phyloP scores from a whole-genome alignment of 2,888 invertebrate species.

The Calameuta filiformis region DNA sequence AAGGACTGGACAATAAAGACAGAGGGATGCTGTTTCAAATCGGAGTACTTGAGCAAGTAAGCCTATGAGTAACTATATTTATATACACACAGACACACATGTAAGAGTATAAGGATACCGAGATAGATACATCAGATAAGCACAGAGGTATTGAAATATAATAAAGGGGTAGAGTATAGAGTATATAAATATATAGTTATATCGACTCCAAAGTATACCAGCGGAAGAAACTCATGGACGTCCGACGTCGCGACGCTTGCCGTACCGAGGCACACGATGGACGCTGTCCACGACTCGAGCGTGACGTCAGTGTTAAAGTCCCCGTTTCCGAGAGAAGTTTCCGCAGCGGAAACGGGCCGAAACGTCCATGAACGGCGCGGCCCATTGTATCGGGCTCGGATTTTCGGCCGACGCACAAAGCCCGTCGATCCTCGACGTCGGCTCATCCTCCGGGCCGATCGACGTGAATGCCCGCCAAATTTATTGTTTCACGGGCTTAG shows the following conservation, averaged over 20 bases:
- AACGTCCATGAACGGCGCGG: slow-evolving; percentile 45
- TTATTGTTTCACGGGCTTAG: slow-evolving; percentile 63
- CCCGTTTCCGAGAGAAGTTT: slow-evolving; percentile 56
- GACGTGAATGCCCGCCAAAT: slow-evolving; percentile 59
- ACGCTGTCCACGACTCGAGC: slow-evolving; percentile 7
- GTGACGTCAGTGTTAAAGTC: slow-evolving; percentile 54
- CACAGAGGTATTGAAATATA: neutral
- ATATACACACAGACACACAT: too few relatives aligned
- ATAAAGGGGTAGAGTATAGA: neutral
- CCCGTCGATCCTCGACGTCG: slow-evolving; percentile 56
- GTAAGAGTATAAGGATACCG: too few relatives aligned
- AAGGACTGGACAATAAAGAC: neutral
- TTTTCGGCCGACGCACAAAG: slow-evolving; percentile 48
- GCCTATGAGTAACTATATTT: too few relatives aligned
- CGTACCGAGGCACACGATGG: neutral
- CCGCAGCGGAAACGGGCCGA: slow-evolving; percentile 55
- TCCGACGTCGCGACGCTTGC: neutral
- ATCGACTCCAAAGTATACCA: neutral
- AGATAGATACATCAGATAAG: neutral
- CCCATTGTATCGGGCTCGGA: slow-evolving; percentile 52
- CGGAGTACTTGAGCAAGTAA: too few relatives aligned
- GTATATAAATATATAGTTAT: neutral
- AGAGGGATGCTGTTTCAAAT: neutral
- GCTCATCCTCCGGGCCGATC: slow-evolving; percentile 54
- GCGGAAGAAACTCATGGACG: neutral